These are phyloP conservation scores for Oriolus oriolus DNA, from an alignment of 2,113 vertebrate species.

Conservation along the genomic window DNA sequence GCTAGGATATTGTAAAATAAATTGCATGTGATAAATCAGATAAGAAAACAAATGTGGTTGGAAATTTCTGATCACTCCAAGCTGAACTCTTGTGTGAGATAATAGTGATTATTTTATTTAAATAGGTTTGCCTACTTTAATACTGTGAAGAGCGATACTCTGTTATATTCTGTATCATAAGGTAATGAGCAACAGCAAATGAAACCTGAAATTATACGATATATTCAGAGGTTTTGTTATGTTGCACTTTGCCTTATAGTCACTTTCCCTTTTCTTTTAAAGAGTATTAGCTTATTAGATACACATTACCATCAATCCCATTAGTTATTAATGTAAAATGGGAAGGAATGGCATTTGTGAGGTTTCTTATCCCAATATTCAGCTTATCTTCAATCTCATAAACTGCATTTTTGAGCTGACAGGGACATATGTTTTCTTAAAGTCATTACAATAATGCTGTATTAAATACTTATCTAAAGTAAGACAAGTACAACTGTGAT, in stretches of 20 bases:
- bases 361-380: neutral
- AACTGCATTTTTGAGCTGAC: neutral
- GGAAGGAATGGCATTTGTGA: neutral
- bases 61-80: neutral
- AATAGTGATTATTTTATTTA: neutral
- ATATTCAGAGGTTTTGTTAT: neutral
- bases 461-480: constrained; percentile 55
- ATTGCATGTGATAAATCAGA: neutral
- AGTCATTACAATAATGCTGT: constrained; percentile 48
- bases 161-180: neutral
- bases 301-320: neutral
- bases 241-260: neutral
- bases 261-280: neutral
- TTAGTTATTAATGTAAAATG: neutral
- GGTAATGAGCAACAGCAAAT: neutral
- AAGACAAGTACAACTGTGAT: constrained; percentile 50
- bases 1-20: neutral
- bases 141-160: neutral
- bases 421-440: constrained; percentile 35
- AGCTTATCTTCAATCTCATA: neutral
- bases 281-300: neutral
- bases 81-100: neutral
- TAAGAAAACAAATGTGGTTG: neutral
- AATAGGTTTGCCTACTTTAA: neutral
- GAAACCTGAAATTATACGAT: neutral